Evolutionary conservation across 2,888 invertebrate species (phyloP).

Genomic region (Trypoxylon attenuatum): DNA sequence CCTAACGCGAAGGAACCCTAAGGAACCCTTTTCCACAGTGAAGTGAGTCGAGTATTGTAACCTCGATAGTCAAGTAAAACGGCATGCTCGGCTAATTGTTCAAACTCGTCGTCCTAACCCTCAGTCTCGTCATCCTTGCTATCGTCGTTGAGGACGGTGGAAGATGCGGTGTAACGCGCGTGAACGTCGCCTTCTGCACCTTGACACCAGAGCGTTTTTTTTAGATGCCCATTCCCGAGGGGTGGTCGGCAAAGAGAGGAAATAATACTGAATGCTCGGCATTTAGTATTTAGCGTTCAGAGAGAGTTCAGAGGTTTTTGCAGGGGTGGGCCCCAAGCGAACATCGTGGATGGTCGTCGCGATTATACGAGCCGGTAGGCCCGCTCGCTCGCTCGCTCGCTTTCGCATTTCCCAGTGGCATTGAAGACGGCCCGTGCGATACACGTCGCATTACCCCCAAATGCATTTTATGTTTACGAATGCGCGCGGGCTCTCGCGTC

Average conservation of each 20-base stretch:
- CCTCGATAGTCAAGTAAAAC: constrained; percentile 6
- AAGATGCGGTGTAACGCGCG: constrained; percentile 20
- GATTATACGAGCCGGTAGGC: constrained; percentile 38
- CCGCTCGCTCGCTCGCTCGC: constrained; percentile 19
- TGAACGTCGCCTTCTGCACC: constrained; percentile 17
- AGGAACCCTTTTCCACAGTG: too few species aligned
- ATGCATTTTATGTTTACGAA: constrained; percentile 61
- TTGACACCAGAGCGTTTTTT: constrained; percentile 29
- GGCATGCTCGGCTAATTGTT: constrained; percentile 31
- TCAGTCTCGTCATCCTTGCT: too few species aligned
- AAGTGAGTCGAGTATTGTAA: constrained; percentile 6
- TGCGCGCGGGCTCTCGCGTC: constrained; percentile 40
- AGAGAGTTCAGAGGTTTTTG: constrained; percentile 39
- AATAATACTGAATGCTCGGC: constrained; percentile 64
- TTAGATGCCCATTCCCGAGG: not conserved
- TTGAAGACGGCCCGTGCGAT: constrained; percentile 63
- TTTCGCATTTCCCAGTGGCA: constrained; percentile 58
- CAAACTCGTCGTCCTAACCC: constrained; percentile 32
- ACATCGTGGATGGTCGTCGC: constrained; percentile 39
- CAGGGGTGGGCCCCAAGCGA: constrained; percentile 33
- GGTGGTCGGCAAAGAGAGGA: constrained; percentile 5
- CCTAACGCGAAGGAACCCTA: too few species aligned
- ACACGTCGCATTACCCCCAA: constrained; percentile 70
- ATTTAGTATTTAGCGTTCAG: constrained; percentile 64
- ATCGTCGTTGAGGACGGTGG: too few species aligned